phyloP scores from a whole-genome alignment of 2,113 vertebrate species.

The Carollia perspicillata region DNA sequence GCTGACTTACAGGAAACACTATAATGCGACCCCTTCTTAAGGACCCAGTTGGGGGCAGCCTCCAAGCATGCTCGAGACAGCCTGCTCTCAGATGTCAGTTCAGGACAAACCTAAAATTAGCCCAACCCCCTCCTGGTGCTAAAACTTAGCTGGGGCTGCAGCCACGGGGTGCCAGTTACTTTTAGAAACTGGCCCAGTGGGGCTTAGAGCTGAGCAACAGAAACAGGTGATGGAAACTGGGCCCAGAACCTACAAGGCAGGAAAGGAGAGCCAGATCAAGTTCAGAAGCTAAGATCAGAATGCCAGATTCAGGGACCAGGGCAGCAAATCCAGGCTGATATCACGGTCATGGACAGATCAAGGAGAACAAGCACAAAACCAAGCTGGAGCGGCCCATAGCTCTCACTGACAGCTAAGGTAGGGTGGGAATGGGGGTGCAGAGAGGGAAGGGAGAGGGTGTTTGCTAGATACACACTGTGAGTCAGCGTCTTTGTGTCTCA shows the following conservation, averaged over 20 bases:
- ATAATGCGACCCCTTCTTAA: too few species aligned
- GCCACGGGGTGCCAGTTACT: neutral
- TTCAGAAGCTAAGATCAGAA: slow-evolving; percentile 36
- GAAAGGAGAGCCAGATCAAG: neutral
- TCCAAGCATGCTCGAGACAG: too few species aligned
- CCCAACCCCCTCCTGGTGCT: neutral
- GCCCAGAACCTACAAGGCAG: neutral
- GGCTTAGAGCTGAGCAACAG: slow-evolving; percentile 17
- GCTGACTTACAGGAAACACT: too few species aligned
- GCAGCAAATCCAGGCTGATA: neutral
- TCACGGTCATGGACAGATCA: neutral
- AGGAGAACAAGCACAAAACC: neutral
- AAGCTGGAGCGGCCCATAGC: neutral
- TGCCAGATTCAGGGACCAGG: neutral
- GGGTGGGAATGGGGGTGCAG: too few species aligned
- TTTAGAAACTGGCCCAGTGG: slow-evolving; percentile 35
- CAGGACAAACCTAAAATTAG: slow-evolving; percentile 67
- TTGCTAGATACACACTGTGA: neutral
- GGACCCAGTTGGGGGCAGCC: too few species aligned
- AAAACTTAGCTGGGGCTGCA: neutral
- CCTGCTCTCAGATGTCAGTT: slow-evolving; percentile 23
- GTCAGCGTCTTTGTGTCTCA: neutral
- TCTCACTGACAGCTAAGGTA: neutral
- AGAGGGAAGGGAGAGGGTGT: neutral
- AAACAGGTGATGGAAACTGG: slow-evolving; percentile 69